A percentile compares a stretch with the other conserved stretches of the same genome.
These are phyloP conservation scores for Synanthedon formicaeformis DNA, from an alignment of 2,888 invertebrate species.

Conservation along the genomic window DNA sequence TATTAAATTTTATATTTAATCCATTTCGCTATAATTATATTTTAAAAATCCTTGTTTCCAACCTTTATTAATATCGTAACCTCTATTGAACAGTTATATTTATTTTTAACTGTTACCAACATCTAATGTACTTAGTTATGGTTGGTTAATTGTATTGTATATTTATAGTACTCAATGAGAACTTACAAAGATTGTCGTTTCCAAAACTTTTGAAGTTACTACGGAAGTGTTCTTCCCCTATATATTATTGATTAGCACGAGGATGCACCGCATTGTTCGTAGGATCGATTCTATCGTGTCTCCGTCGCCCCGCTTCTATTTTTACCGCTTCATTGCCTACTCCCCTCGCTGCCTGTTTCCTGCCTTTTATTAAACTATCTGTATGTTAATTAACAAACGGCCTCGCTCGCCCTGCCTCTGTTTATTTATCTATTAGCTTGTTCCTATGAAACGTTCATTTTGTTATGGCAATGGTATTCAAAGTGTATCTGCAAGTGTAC, in stretches of 20 bases:
- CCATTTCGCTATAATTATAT: too few relatives aligned
- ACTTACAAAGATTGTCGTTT: neutral
- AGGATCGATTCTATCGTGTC: constrained; percentile 58
- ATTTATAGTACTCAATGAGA: too few relatives aligned
- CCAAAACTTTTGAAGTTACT: constrained; percentile 7
- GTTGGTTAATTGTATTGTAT: too few relatives aligned
- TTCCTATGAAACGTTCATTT: constrained; percentile 42
- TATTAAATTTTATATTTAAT: too few relatives aligned
- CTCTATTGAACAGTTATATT: too few relatives aligned
- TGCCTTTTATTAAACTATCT: constrained; percentile 70
- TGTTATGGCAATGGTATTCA: constrained; percentile 4
- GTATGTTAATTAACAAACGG: constrained; percentile 68
- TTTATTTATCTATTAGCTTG: constrained; percentile 59
- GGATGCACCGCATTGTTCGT: constrained; percentile 49
- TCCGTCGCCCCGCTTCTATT: constrained; percentile 62
- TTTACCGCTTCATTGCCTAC: constrained; percentile 69
- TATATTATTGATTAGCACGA: constrained; percentile 51
- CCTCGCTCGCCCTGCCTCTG: constrained; percentile 45
- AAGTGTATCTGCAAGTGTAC: neutral
- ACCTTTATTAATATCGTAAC: too few relatives aligned
- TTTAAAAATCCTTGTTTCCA: too few relatives aligned
- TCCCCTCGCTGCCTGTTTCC: constrained; percentile 65
- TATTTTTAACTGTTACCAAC: too few relatives aligned
- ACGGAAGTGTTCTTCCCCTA: constrained; percentile 14
- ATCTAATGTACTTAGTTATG: too few relatives aligned